These are phyloP conservation scores for Scaptomyza cyrtandrae DNA, from an alignment of 2,888 invertebrate species.

Conservation along the genomic window DNA sequence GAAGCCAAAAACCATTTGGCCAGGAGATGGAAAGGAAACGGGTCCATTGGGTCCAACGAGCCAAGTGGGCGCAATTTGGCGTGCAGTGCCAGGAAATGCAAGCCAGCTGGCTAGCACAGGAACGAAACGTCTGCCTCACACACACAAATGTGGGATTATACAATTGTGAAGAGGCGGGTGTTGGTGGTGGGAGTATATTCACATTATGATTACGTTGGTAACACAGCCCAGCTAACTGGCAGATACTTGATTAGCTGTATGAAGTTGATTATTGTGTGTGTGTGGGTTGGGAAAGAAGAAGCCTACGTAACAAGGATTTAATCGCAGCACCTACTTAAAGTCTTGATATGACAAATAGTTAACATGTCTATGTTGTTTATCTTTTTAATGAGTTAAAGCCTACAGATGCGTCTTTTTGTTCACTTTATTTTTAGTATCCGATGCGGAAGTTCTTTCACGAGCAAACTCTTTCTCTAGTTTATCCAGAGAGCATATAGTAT, in stretches of 20 bases:
- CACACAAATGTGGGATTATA: slow-evolving; percentile 42
- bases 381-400: not conserved
- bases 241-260: slow-evolving; percentile 20
- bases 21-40: slow-evolving; percentile 24
- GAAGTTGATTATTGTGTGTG: slow-evolving; percentile 6
- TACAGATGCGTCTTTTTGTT: not conserved
- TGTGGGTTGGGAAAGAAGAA: not conserved
- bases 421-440: not conserved
- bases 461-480: too few relatives aligned
- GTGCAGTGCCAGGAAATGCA: slow-evolving; percentile 57
- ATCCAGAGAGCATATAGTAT: slow-evolving; percentile 27
- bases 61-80: slow-evolving; percentile 75
- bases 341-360: not conserved
- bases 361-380: not conserved
- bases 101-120: slow-evolving; percentile 62
- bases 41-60: slow-evolving; percentile 64
- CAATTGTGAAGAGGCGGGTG: slow-evolving; percentile 3
- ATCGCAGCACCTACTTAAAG: slow-evolving; percentile 5
- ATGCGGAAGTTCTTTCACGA: too few relatives aligned
- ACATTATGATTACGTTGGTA: slow-evolving; percentile 21
- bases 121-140: slow-evolving; percentile 42
- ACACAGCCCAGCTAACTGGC: slow-evolving; percentile 4
- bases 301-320: slow-evolving; percentile 3
- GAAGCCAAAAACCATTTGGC: slow-evolving; percentile 51
- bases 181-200: slow-evolving; percentile 18